Conservation (phyloP, 2,888 invertebrate species). For the Tromatobia lineatoria region DNA sequence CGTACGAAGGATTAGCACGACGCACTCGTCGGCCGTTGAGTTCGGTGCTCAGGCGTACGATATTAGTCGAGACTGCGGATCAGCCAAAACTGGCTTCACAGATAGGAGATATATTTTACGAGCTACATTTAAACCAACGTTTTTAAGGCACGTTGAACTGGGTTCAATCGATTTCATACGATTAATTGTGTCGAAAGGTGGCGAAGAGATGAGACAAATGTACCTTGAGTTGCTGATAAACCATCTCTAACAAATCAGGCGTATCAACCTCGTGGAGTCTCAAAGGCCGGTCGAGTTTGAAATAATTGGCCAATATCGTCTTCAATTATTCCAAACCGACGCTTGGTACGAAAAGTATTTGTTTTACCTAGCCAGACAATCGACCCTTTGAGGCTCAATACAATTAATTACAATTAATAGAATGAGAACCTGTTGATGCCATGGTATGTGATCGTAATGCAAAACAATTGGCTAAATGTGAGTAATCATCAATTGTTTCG, state of each 20-base stretch:
- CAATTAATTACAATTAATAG: conserved; percentile 15
- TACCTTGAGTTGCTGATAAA: background rate
- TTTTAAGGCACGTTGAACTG: conserved; percentile 38
- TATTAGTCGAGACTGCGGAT: conserved; percentile 44
- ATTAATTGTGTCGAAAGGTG: background rate
- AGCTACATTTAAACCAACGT: conserved; percentile 34
- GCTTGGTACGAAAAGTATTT: conserved; percentile 24
- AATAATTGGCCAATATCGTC: conserved; percentile 62
- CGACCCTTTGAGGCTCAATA: conserved; percentile 3
- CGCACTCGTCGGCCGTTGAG: conserved; percentile 11
- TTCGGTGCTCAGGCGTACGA: conserved; percentile 31
- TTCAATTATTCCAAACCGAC: conserved; percentile 61
- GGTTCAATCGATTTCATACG: conserved; percentile 24
- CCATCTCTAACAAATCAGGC: background rate
- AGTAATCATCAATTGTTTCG: conserved; percentile 48
- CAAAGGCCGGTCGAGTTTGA: conserved; percentile 35
- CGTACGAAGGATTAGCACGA: conserved; percentile 13
- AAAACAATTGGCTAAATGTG: conserved; percentile 58
- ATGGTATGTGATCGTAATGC: conserved; percentile 55
- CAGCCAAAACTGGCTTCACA: conserved; percentile 19
- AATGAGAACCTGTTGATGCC: conserved; percentile 15
- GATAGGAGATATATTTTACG: conserved; percentile 17
- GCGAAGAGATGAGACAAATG: background rate
- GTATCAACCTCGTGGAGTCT: background rate
- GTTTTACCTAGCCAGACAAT: conserved; percentile 14